Percentiles rank a stretch among this genome's conserved stretches.
phyloP scores from a whole-genome alignment of 2,797 vertebrate species.

The Betta splendens region DNA sequence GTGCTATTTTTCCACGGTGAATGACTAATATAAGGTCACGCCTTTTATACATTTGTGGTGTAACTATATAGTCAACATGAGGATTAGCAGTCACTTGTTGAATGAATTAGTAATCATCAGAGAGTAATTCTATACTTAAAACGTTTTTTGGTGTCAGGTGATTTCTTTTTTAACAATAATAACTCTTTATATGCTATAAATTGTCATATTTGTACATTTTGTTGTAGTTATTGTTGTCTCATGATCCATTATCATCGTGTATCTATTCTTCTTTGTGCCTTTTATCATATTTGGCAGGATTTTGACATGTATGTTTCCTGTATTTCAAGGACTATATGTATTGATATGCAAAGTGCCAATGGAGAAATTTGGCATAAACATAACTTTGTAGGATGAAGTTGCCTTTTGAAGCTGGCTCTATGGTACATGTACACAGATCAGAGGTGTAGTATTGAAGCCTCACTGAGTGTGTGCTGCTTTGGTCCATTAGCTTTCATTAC shows the following conservation, averaged over 20 bases:
- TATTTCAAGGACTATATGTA: constrained; percentile 20
- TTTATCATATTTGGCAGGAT: constrained; percentile 30
- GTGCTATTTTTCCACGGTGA: constrained; percentile 42
- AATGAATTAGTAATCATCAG: constrained; percentile 9
- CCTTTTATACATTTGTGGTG: background rate
- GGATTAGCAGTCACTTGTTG: constrained; percentile 2
- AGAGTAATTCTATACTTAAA: constrained; percentile 15
- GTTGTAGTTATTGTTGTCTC: constrained; percentile 29
- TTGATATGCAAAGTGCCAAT: constrained; percentile 19
- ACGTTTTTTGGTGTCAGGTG: background rate
- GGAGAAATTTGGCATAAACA: constrained; percentile 7
- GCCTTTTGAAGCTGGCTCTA: constrained; percentile 17
- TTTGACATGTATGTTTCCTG: constrained; percentile 22
- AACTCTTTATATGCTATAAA: constrained; percentile 6
- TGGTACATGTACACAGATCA: constrained; percentile 53
- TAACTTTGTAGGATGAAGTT: background rate
- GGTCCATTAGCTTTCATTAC: constrained; percentile 30
- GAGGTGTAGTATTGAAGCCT: constrained; percentile 5
- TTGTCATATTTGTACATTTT: constrained; percentile 48
- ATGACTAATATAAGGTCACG: constrained; percentile 17
- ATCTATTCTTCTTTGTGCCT: constrained; percentile 24
- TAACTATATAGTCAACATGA: background rate
- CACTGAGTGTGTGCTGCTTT: constrained; percentile 48
- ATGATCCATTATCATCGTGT: constrained; percentile 18
- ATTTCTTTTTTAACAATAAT: constrained; percentile 1